Conservation (phyloP, 2,888 invertebrate species). For the Zaprionus bogoriensis region DNA sequence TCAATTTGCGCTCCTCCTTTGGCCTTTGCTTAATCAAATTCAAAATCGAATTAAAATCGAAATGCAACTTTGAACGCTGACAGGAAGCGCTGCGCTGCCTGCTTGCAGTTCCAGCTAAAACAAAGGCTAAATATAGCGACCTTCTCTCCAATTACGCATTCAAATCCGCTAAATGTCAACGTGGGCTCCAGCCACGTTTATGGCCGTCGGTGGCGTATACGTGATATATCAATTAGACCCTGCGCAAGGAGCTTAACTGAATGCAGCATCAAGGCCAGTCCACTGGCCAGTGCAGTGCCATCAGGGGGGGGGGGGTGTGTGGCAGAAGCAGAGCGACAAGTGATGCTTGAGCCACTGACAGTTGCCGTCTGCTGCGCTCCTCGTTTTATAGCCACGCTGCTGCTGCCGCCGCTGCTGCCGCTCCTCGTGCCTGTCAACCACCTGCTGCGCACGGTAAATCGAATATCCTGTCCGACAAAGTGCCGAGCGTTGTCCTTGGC, state of each 20-base stretch:
- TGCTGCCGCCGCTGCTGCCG: neutral
- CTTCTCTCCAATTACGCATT: too few species aligned
- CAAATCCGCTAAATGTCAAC: too few species aligned
- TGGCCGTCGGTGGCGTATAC: constrained; percentile 38
- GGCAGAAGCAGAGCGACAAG: neutral
- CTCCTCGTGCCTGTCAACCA: constrained; percentile 17
- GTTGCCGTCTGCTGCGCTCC: neutral
- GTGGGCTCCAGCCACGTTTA: too few species aligned
- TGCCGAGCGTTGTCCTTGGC: constrained; percentile 46
- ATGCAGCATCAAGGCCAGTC: constrained; percentile 20
- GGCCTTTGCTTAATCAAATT: too few species aligned
- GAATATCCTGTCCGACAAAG: constrained; percentile 39
- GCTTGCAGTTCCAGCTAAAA: too few species aligned
- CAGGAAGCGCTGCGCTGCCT: too few species aligned
- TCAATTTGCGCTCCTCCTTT: too few species aligned
- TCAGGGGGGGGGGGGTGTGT: neutral
- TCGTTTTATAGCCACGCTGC: neutral
- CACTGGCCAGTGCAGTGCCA: neutral
- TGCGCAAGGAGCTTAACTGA: constrained; percentile 8
- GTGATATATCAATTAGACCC: constrained; percentile 31
- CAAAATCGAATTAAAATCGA: too few species aligned
- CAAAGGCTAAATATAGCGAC: too few species aligned
- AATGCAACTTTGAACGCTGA: too few species aligned
- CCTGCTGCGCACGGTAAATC: constrained; percentile 40
- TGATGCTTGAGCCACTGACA: neutral